Evolutionary conservation across 2,888 invertebrate genomes (phyloP).

Genomic region (Spatulosminthurus flaviceps): DNA sequence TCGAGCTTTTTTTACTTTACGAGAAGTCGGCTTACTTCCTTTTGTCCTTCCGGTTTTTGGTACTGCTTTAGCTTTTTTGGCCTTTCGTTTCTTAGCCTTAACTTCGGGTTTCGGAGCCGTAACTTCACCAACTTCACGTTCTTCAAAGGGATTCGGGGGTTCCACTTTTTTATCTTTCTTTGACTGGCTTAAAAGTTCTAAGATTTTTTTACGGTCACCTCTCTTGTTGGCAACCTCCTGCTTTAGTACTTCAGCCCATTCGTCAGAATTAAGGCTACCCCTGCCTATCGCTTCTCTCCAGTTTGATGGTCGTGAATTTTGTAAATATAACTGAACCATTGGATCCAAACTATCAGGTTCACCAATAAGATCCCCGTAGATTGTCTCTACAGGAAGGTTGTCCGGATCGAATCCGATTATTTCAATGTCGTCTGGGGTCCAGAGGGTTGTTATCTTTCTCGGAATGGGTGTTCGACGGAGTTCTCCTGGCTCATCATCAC

Average conservation of each 20-base stretch:
- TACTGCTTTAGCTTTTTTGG: no score
- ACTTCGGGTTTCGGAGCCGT: no score
- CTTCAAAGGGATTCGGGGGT: no score
- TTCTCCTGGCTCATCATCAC: conserved; percentile 44
- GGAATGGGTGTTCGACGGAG: conserved; percentile 27
- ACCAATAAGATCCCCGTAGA: conserved; percentile 41
- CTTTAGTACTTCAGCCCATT: neutral
- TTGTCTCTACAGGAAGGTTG: conserved; percentile 28
- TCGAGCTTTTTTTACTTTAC: no score
- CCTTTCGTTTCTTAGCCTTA: no score
- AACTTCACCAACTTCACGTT: no score
- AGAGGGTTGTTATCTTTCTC: conserved; percentile 33
- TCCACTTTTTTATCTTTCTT: no score
- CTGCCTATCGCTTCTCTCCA: neutral
- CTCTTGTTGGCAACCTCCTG: neutral
- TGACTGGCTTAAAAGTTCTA: no score
- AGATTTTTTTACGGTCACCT: no score
- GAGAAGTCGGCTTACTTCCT: no score
- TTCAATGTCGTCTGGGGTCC: conserved; percentile 25
- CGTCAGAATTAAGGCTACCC: neutral
- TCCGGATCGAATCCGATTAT: conserved; percentile 42
- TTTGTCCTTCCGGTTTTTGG: no score
- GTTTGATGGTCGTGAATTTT: neutral
- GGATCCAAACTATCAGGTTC: neutral
- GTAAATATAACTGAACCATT: neutral